These are phyloP conservation scores for Mesodorylaimus sp. DNA, from an alignment of 2,888 invertebrate species.

Conservation along the genomic window DNA sequence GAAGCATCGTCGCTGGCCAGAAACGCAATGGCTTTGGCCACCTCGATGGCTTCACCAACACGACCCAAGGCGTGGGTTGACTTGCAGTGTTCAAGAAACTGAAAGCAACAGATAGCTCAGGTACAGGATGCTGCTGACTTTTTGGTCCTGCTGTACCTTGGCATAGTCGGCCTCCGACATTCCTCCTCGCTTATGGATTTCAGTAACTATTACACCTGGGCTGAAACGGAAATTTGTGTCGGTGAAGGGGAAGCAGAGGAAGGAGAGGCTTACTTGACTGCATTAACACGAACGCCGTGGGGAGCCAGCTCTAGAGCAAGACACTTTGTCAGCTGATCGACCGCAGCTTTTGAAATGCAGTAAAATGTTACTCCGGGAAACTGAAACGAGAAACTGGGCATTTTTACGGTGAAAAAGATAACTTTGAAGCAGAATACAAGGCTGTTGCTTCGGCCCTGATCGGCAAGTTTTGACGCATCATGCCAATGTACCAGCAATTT, in stretches of 20 bases:
- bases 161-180: slow-evolving; percentile 59
- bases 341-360: slow-evolving; percentile 62
- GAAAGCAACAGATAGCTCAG: too few species aligned
- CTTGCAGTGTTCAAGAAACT: slow-evolving; percentile 62
- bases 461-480: too few species aligned
- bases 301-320: slow-evolving; percentile 49
- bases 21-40: slow-evolving; percentile 72
- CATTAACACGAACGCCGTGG: slow-evolving; percentile 54
- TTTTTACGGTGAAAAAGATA: too few species aligned
- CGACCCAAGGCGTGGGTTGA: slow-evolving; percentile 63
- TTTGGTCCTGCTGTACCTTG: too few species aligned
- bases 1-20: slow-evolving; percentile 65
- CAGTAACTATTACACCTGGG: slow-evolving; percentile 73
- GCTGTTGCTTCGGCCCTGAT: too few species aligned
- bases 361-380: slow-evolving; percentile 74
- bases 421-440: too few species aligned
- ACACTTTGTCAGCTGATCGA: slow-evolving; percentile 79
- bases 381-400: slow-evolving; percentile 19
- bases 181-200: slow-evolving; percentile 66
- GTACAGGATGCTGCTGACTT: too few species aligned
- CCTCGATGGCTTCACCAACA: slow-evolving; percentile 35
- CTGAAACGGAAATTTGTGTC: too few species aligned
- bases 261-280: slow-evolving; percentile 43
- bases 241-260: neutral
- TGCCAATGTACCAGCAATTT: too few species aligned